Evolutionary conservation across 1,140 invertebrate genomes (phyloP).

Genomic region (Carcinoscorpius rotundicauda): DNA sequence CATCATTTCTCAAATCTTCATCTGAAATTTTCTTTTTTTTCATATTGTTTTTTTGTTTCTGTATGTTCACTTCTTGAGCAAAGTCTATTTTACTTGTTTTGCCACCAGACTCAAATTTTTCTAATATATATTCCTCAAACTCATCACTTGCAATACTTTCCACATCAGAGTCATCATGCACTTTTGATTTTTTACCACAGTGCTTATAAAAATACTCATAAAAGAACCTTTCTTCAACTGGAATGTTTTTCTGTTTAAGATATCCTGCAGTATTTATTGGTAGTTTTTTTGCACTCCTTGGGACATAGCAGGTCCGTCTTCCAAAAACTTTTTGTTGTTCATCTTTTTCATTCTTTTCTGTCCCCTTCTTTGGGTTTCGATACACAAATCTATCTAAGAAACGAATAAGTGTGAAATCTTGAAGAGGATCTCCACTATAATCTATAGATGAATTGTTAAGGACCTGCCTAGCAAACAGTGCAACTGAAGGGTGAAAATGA

Average conservation of each 20-base stretch:
- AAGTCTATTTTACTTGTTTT: slow-evolving; percentile 19
- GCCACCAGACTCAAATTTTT: slow-evolving; percentile 21
- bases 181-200: slow-evolving; percentile 31
- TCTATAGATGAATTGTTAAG: slow-evolving; percentile 48
- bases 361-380: slow-evolving; percentile 81
- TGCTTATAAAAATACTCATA: slow-evolving; percentile 37
- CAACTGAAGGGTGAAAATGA: slow-evolving; percentile 85
- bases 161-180: slow-evolving; percentile 49
- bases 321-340: slow-evolving; percentile 22
- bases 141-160: slow-evolving; percentile 79
- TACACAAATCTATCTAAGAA: slow-evolving; percentile 93
- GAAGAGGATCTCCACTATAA: slow-evolving; percentile 82
- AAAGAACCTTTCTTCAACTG: slow-evolving; percentile 67
- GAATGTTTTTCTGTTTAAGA: slow-evolving; percentile 55
- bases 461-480: slow-evolving; percentile 73
- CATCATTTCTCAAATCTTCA: slow-evolving; percentile 29
- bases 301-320: slow-evolving; percentile 26
- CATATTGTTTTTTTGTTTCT: slow-evolving; percentile 18
- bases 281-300: slow-evolving; percentile 46
- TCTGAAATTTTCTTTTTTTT: slow-evolving; percentile 12
- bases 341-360: slow-evolving; percentile 24
- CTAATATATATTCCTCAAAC: slow-evolving; percentile 45
- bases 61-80: slow-evolving; percentile 13
- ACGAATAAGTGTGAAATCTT: slow-evolving; percentile 75
- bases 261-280: slow-evolving; percentile 54